A percentile compares a stretch with the other conserved stretches of the same genome.
phyloP scores from a whole-genome alignment of 2,888 invertebrate species.

The Schizaphis graminum region DNA sequence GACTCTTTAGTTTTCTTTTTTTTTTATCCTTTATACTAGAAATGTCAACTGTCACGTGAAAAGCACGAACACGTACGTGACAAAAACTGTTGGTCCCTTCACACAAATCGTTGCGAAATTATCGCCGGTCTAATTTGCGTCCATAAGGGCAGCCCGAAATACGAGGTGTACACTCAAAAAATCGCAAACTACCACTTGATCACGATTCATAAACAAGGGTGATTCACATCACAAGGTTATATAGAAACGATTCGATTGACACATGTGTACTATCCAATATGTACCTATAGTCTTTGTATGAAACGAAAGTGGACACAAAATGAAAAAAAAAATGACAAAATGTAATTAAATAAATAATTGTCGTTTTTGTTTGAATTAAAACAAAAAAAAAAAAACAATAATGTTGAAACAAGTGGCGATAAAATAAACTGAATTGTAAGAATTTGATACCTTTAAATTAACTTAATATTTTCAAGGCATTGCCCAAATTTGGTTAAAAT shows the following conservation, averaged over 20 bases:
- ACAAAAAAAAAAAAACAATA: not conserved
- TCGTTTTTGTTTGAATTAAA: not conserved
- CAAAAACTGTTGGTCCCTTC: slow-evolving; percentile 57
- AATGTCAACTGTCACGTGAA: slow-evolving; percentile 64
- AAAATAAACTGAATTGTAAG: not conserved
- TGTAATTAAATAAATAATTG: not conserved
- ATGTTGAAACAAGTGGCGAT: not conserved
- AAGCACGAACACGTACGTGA: slow-evolving; percentile 65
- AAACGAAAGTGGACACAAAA: not conserved
- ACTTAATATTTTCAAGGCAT: not conserved
- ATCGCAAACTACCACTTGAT: slow-evolving; percentile 58
- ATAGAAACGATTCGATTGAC: not conserved
- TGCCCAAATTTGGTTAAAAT: not conserved
- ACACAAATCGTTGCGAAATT: slow-evolving; percentile 59
- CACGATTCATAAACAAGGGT: slow-evolving; percentile 50
- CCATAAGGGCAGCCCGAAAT: slow-evolving; percentile 42
- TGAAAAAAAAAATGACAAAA: not conserved
- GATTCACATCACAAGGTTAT: slow-evolving; percentile 20
- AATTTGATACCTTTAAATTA: not conserved
- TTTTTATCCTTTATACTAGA: slow-evolving; percentile 51
- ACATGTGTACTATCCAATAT: not conserved
- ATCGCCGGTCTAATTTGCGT: slow-evolving; percentile 54
- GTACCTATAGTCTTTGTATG: not conserved
- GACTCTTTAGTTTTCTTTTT: slow-evolving; percentile 34
- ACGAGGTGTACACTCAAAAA: slow-evolving; percentile 36